A percentile compares a stretch with the other conserved stretches of the same genome.
Evolutionary conservation across 64 coral and sea anemone genomes (phyloP).

Genomic region (Astreopora myriophthalma): DNA sequence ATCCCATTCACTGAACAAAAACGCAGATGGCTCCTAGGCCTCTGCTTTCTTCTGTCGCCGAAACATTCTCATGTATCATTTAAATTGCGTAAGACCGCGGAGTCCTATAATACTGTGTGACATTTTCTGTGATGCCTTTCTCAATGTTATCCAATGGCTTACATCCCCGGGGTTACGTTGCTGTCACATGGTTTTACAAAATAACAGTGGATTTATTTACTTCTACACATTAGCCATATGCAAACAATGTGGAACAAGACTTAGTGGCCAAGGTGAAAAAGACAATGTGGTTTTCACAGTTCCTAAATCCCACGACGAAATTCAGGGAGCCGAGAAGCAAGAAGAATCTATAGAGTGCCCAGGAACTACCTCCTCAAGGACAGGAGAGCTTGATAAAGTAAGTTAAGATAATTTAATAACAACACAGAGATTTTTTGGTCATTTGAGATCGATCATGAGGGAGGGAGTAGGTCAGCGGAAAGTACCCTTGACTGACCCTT

Average conservation of each 20-base stretch:
- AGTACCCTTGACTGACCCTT: slow-evolving; percentile 1
- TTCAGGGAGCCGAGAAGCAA: background rate
- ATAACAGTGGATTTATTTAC: background rate
- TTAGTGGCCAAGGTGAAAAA: background rate
- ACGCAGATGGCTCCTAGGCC: no score
- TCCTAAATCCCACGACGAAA: background rate
- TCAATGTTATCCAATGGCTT: no score
- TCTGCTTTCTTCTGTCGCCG: no score
- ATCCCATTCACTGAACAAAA: no score
- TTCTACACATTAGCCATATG: background rate
- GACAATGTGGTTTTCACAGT: background rate
- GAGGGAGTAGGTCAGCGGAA: background rate
- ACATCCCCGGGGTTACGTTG: no score
- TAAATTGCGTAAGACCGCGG: no score
- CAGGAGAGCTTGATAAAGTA: background rate
- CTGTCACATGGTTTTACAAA: background rate
- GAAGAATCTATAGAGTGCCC: background rate
- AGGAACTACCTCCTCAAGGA: background rate
- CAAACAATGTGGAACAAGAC: slow-evolving; percentile 13
- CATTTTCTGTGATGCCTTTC: no score
- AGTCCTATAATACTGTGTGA: no score
- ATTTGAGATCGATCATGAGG: background rate
- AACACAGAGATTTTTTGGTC: background rate
- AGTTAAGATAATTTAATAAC: background rate
- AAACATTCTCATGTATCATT: no score